A percentile compares a stretch with the other conserved stretches of the same genome.
phyloP scores from a whole-genome alignment of 1,140 invertebrate species.

The Habropoda laboriosa region DNA sequence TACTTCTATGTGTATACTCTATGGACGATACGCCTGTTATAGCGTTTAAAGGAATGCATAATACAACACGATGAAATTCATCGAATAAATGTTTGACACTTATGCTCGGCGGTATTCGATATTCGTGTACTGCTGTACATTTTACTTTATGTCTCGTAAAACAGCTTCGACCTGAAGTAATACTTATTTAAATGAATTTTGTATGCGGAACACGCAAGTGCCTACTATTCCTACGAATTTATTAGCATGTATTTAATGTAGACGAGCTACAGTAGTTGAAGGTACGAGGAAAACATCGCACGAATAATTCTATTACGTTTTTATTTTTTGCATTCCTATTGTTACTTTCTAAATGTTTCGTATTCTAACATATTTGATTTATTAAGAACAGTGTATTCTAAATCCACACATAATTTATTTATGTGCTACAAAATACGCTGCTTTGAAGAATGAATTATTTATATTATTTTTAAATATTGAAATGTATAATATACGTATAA shows the following conservation, averaged over 20 bases:
- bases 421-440: too few species aligned
- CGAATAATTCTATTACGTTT: neutral
- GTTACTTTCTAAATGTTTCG: neutral
- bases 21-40: too few species aligned
- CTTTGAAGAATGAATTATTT: too few species aligned
- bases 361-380: neutral
- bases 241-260: conserved; percentile 54
- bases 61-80: conserved; percentile 14
- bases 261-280: conserved; percentile 15
- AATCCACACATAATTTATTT: too few species aligned
- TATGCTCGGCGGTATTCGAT: conserved; percentile 18
- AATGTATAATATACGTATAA: too few species aligned
- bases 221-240: conserved; percentile 41
- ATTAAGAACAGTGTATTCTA: too few species aligned
- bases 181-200: conserved; percentile 64
- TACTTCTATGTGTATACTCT: too few species aligned
- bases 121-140: conserved; percentile 14
- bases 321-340: neutral
- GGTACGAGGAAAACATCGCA: neutral
- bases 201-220: conserved; percentile 35
- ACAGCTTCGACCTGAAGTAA: conserved; percentile 4
- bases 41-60: neutral
- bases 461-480: too few species aligned
- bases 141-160: conserved; percentile 51
- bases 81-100: conserved; percentile 23